Evolutionary conservation across 2,797 vertebrate genomes (phyloP).

Genomic region (Acipenser ruthenus): DNA sequence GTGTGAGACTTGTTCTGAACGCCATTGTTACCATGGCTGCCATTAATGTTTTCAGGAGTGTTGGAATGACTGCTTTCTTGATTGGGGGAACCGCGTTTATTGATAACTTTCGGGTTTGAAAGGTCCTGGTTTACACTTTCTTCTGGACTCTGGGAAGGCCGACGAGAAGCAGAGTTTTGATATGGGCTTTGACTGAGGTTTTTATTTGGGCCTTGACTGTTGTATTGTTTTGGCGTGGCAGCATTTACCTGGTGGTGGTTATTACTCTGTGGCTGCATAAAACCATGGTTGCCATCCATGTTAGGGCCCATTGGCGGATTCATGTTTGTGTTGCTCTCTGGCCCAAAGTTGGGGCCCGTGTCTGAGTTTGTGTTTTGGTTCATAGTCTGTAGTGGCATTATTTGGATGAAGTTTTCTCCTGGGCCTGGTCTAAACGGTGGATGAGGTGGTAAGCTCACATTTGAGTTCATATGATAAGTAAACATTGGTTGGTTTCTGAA

Average conservation of each 20-base stretch:
- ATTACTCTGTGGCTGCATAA: slow-evolving; percentile 43
- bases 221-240: slow-evolving; percentile 54
- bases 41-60: slow-evolving; percentile 43
- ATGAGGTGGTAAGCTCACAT: slow-evolving; percentile 43
- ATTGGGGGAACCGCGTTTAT: slow-evolving; percentile 34
- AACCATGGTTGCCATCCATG: slow-evolving; percentile 52
- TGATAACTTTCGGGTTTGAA: slow-evolving; percentile 45
- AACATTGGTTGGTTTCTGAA: slow-evolving; percentile 57
- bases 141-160: slow-evolving; percentile 51
- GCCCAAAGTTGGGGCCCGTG: slow-evolving; percentile 46
- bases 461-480: slow-evolving; percentile 35
- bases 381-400: slow-evolving; percentile 37
- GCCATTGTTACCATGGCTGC: slow-evolving; percentile 47
- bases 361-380: slow-evolving; percentile 52
- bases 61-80: slow-evolving; percentile 49
- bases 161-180: slow-evolving; percentile 45
- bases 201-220: slow-evolving; percentile 44
- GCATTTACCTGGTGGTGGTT: slow-evolving; percentile 50
- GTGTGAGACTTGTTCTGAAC: slow-evolving; percentile 47
- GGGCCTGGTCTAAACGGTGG: slow-evolving; percentile 61
- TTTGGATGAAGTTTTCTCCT: slow-evolving; percentile 54
- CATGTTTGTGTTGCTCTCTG: slow-evolving; percentile 47
- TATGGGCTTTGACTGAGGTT: neutral
- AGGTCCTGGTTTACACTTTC: slow-evolving; percentile 42
- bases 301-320: slow-evolving; percentile 34